These are phyloP conservation scores for Zaprionus davidi DNA, from an alignment of 1,140 invertebrate genomes.

Conservation along the genomic window DNA sequence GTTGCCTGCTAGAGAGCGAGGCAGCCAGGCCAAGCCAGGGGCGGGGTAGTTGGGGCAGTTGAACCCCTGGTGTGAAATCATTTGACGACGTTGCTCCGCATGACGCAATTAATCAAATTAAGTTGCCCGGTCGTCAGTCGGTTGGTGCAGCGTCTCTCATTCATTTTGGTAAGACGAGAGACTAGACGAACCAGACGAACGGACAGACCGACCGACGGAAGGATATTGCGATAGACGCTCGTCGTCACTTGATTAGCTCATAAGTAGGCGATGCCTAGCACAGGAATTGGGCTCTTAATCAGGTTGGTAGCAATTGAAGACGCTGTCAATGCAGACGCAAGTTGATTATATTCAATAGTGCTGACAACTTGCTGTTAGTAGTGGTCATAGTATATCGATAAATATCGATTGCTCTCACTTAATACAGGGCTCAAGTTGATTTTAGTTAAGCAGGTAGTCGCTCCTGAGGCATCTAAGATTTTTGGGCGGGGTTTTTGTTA, in stretches of 20 bases:
- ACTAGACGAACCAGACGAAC: too few relatives aligned
- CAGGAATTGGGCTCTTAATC: background rate
- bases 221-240: background rate
- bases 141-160: background rate
- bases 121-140: constrained; percentile 26
- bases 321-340: background rate
- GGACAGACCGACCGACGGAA: background rate
- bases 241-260: constrained; percentile 54
- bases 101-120: constrained; percentile 79
- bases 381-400: background rate
- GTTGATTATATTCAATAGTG: background rate
- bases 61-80: constrained; percentile 68
- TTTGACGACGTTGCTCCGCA: constrained; percentile 71
- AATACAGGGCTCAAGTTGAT: too few relatives aligned
- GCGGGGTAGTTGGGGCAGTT: background rate
- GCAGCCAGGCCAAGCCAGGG: too few relatives aligned
- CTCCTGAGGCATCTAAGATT: too few relatives aligned
- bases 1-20: background rate
- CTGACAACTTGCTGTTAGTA: constrained; percentile 5
- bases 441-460: too few relatives aligned
- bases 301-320: background rate
- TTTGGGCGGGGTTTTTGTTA: too few relatives aligned
- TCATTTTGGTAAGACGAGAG: constrained; percentile 2
- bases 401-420: background rate
- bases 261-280: constrained; percentile 45